Percentiles rank a stretch among this genome's conserved stretches.
phyloP scores from a whole-genome alignment of 1,140 invertebrate species.

The Aradophagus sp. region DNA sequence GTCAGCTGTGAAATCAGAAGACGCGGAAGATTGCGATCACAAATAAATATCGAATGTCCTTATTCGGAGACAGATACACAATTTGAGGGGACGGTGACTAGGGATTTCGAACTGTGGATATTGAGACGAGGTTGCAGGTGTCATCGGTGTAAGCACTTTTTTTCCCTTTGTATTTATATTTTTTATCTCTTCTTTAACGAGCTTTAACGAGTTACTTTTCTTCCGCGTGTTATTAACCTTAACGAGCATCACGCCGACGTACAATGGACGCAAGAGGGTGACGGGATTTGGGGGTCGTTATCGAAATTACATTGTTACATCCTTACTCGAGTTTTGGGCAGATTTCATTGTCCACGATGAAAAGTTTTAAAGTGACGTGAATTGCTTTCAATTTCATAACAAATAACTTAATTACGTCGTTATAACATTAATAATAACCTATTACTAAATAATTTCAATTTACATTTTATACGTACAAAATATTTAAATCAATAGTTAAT shows the following conservation, averaged over 20 bases:
- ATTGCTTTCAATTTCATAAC: no score
- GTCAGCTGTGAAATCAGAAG: slow-evolving; percentile 34
- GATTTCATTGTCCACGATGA: no score
- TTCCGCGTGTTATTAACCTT: slow-evolving; percentile 38
- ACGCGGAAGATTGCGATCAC: slow-evolving; percentile 6
- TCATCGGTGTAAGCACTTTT: no score
- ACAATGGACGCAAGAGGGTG: slow-evolving; percentile 3
- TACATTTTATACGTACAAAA: no score
- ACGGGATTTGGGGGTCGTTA: slow-evolving; percentile 10
- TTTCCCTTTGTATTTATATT: no score
- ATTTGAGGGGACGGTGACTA: background rate
- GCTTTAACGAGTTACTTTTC: slow-evolving; percentile 42
- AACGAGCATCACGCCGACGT: slow-evolving; percentile 31
- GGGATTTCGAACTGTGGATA: slow-evolving; percentile 11
- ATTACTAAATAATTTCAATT: no score
- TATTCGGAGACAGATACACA: slow-evolving; percentile 4
- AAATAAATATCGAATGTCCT: slow-evolving; percentile 15
- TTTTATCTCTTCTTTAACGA: slow-evolving; percentile 7
- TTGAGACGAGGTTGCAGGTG: slow-evolving; percentile 32
- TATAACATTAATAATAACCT: no score
- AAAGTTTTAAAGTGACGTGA: no score
- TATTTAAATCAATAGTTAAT: no score
- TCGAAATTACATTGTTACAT: no score
- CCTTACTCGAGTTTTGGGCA: no score
- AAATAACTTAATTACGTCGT: no score